Evolutionary conservation across 2,888 invertebrate genomes (phyloP), one percentile per base, ranked within the genome.

Genomic region (Gymnocheta viridis): DNA sequence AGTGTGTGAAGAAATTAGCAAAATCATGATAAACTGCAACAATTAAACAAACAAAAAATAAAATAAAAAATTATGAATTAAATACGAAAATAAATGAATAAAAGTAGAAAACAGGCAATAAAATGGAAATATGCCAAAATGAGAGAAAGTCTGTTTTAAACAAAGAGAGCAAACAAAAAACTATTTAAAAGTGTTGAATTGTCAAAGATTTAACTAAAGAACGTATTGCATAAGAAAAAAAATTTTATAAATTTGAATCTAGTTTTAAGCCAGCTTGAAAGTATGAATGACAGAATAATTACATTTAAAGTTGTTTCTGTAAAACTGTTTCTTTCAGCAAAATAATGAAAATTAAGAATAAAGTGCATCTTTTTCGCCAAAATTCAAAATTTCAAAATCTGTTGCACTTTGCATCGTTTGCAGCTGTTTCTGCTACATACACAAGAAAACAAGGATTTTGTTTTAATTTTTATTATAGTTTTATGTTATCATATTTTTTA

Each of bases 11-110:
- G 27, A 78, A 74, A 82, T 82, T 85, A 66, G 78, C 69, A 78
- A 82, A 82, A 72, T 82, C 79, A 79, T 78, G 82, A 78, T 78
- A 67, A 67, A 78, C 66, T 78, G 51, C 49, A 41, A 66, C 41
- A 78, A 67, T 14, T 24, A 32, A 19, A 67, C 4, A 14, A n/a
- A 69, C 2, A 10, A 9, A 49, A n/a, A 69, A 70, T 35, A 22
- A 19, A 41, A 7, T 7, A 54, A 19, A 32, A 76, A 44, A 56
- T 66, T 22, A 10, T n/a, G 19, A 66, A 32, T 4, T 14, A 58
- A 58, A 69, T 44, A 69, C 2, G 47, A 19, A 79, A 17, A 22
- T 19, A 69, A 58, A 14, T 19, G 17, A 5, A 19, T 24, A 27
- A 4, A 7, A 66, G 24, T 35, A 29, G 12, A 56, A n/a, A 19